These are phyloP conservation scores for Coryphaenoides rupestris DNA, from an alignment of 2,113 vertebrate species.

Conservation along the genomic window DNA sequence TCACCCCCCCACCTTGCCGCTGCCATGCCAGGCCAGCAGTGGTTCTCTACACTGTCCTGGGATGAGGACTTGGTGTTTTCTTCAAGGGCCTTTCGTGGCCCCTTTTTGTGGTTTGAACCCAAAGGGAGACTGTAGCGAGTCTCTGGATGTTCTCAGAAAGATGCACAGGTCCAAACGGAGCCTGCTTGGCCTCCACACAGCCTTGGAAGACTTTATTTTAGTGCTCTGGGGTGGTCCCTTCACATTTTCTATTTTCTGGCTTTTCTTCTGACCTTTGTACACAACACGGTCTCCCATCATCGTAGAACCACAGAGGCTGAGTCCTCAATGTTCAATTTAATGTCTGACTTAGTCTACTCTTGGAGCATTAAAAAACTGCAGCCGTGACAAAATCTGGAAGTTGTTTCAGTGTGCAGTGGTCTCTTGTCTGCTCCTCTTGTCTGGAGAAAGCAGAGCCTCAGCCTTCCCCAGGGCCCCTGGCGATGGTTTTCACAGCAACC, in stretches of 20 bases:
- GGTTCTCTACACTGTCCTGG: neutral
- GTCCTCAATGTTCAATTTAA: neutral
- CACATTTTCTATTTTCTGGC: too few species aligned
- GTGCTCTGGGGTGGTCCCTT: too few species aligned
- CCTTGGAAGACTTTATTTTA: too few species aligned
- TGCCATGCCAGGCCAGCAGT: constrained; percentile 11
- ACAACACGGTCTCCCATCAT: too few species aligned
- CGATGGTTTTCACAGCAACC: constrained; percentile 12
- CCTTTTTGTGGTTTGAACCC: too few species aligned
- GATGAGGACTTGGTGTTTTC: neutral
- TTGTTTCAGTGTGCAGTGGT: constrained; percentile 30
- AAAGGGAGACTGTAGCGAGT: too few species aligned
- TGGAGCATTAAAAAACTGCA: constrained; percentile 34
- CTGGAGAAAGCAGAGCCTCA: constrained; percentile 42
- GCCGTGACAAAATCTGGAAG: constrained; percentile 53
- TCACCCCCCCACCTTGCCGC: constrained; percentile 31
- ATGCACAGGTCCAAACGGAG: too few species aligned
- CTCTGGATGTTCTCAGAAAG: too few species aligned
- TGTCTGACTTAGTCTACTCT: constrained; percentile 30
- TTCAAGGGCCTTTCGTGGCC: too few species aligned
- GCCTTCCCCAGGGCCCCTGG: constrained; percentile 20
- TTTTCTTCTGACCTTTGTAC: too few species aligned
- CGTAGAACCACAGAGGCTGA: too few species aligned
- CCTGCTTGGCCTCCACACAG: too few species aligned
- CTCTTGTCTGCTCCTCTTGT: constrained; percentile 28